These are phyloP conservation scores for Parazoanthus darwini DNA, from an alignment of 92 coral and sea anemone species.

Conservation along the genomic window DNA sequence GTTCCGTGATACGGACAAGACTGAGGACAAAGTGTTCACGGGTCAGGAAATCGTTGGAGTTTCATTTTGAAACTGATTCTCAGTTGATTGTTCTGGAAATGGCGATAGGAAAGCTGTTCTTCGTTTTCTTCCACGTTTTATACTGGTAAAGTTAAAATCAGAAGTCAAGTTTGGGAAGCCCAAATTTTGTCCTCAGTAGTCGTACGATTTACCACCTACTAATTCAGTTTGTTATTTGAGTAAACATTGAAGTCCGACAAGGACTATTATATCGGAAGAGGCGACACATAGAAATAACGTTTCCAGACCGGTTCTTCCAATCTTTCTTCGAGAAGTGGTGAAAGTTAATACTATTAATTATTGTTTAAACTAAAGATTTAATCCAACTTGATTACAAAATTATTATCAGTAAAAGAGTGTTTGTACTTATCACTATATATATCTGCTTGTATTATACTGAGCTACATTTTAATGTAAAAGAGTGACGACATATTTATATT, in stretches of 20 bases:
- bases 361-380: neutral
- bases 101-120: neutral
- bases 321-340: neutral
- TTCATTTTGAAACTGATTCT: neutral
- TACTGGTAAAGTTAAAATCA: no score
- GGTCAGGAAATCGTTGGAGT: no score
- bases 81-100: neutral
- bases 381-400: neutral
- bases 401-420: neutral
- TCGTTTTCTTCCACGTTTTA: neutral
- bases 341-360: neutral
- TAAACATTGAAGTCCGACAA: no score
- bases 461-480: no score
- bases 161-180: neutral
- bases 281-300: neutral
- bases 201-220: no score
- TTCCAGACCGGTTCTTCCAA: neutral
- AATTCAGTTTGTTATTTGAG: neutral
- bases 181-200: no score
- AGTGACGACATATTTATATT: neutral
- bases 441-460: no score
- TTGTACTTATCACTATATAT: neutral
- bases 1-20: neutral
- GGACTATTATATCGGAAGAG: neutral
- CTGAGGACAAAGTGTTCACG: no score